These are phyloP conservation scores for Deladenus siricidicola DNA, from an alignment of 2,888 invertebrate species.

Conservation along the genomic window DNA sequence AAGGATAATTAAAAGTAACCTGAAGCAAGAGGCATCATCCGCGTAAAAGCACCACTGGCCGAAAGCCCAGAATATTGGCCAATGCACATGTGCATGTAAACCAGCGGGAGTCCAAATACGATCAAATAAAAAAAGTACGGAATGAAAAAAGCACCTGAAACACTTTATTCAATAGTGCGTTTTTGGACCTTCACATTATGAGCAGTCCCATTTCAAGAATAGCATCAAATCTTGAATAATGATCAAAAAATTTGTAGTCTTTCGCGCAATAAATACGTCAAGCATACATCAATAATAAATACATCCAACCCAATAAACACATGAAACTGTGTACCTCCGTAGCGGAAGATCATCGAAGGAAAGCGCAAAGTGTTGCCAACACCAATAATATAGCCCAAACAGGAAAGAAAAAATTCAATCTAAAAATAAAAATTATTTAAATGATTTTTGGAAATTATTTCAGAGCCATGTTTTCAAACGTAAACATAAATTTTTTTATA, in stretches of 20 bases:
- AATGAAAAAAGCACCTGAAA: slow-evolving; percentile 43
- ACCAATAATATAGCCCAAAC: slow-evolving; percentile 50
- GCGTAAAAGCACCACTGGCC: slow-evolving; percentile 33
- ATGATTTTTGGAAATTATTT: background rate
- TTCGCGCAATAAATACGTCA: no score
- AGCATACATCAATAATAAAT: no score
- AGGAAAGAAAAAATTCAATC: slow-evolving; percentile 49
- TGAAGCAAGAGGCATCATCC: slow-evolving; percentile 47
- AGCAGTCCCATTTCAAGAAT: no score
- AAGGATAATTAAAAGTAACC: slow-evolving; percentile 22
- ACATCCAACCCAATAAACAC: background rate
- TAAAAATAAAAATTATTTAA: slow-evolving; percentile 14
- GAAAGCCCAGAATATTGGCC: slow-evolving; percentile 49
- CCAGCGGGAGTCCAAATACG: slow-evolving; percentile 49
- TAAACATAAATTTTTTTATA: no score
- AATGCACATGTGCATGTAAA: slow-evolving; percentile 45
- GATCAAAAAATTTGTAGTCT: no score
- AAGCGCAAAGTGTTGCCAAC: slow-evolving; percentile 49
- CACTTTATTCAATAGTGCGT: no score
- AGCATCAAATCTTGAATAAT: no score
- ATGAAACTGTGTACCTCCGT: slow-evolving; percentile 46
- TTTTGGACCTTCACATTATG: no score
- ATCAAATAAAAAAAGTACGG: slow-evolving; percentile 44
- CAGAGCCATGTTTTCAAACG: no score
- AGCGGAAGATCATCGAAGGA: slow-evolving; percentile 46